Base-by-base conservation (phyloP, 2,797 vertebrate genomes). In the Paedocypris micromegethes region DNA sequence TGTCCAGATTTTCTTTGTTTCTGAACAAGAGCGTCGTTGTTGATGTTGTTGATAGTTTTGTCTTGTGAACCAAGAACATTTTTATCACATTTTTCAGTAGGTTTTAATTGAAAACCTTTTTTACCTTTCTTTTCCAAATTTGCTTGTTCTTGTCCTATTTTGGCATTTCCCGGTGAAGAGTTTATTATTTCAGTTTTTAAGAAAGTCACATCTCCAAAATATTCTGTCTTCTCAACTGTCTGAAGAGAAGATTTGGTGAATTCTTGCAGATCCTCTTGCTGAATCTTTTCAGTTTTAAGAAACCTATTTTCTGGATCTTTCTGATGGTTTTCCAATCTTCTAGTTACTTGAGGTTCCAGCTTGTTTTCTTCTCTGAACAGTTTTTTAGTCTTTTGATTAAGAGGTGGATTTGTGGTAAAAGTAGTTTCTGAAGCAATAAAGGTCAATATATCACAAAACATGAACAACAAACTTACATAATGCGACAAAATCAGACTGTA, bases 321-420 rank as follows among this genome's bases (percentile, higher is more conserved):
- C 69, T 75, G 82, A 37, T 84, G 81, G 60, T 82, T 82, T 73
- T 84, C 84, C 48, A 75, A 64, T 64, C 73, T 74, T 78, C 48
- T 72, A 44, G 75, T 81, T 51, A 79, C 82, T 70, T 80, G n/a
- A 9, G 80, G 78, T 64, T 89, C 78, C 0, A 78, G 58, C 45
- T 79, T 84, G 75, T 86, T 81, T 66, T 86, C 80, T 70, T 90
- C 86, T 61, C 85, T 74, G 70, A 80, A 46, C 42, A 78, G 78
- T 50, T 85, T 84, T 85, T 84, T 88, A 84, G 55, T 81, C 83
- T 86, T 91, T 73, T 79, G 83, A 75, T 88, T 88, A 88, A 84
- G 75, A 86, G 80, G 8, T 74, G 84, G 47, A 72, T 73, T 80
- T 82, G 80, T 77, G 70, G 73, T 83, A 79, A 77, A 80, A 64